phyloP scores from a whole-genome alignment of 2,797 vertebrate genomes.

The Triplophysa bombifrons region DNA sequence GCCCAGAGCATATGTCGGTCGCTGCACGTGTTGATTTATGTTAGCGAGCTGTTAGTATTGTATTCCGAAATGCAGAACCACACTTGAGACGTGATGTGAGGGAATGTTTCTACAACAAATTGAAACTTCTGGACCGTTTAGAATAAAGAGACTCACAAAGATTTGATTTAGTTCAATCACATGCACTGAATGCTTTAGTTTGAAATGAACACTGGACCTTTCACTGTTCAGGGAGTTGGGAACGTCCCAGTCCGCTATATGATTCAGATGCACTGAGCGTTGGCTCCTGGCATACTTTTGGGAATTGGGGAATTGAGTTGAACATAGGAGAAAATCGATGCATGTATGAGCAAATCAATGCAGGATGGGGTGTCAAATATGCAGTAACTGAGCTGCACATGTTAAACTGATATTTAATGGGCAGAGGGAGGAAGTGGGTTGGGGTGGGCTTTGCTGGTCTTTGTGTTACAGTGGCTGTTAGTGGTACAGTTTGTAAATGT shows the following conservation, averaged over 20 bases:
- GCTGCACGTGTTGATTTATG: slow-evolving; percentile 19
- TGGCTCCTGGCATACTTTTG: slow-evolving; percentile 12
- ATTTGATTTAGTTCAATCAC: neutral
- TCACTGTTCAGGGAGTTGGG: slow-evolving; percentile 9
- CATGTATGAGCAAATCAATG: slow-evolving; percentile 40
- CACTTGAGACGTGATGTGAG: neutral
- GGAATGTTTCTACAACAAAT: neutral
- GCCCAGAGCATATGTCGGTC: neutral
- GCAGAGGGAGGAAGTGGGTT: neutral
- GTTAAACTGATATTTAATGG: slow-evolving; percentile 7
- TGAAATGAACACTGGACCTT: slow-evolving; percentile 13
- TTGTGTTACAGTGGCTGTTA: slow-evolving; percentile 4
- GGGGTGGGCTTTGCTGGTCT: neutral
- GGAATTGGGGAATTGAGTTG: slow-evolving; percentile 9
- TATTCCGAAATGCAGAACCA: slow-evolving; percentile 2
- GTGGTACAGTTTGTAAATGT: neutral
- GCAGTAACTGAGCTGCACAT: slow-evolving; percentile 41
- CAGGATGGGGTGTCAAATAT: slow-evolving; percentile 22
- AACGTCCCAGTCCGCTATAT: neutral
- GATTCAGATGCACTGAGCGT: slow-evolving; percentile 20
- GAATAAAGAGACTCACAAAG: neutral
- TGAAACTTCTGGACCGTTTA: slow-evolving; percentile 9
- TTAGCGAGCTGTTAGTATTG: neutral
- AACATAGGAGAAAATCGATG: slow-evolving; percentile 34
- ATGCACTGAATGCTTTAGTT: slow-evolving; percentile 5